Base-by-base conservation (phyloP, 2,797 vertebrate species). In the Gobionotothen gibberifrons region DNA sequence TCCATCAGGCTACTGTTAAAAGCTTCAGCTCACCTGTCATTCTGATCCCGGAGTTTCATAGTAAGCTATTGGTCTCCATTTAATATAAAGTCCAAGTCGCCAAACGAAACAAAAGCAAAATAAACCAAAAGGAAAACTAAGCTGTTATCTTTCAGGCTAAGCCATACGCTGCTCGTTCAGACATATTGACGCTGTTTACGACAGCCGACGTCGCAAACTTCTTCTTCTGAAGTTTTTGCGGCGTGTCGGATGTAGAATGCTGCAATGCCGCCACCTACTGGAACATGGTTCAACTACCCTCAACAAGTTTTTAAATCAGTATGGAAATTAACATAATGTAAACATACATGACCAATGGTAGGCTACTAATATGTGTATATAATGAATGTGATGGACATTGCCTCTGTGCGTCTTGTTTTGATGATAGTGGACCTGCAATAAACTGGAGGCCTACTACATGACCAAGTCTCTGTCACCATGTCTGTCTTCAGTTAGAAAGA, bases 21-120 rank as follows among this genome's bases (percentile, higher is more conserved):
- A 26, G 54, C 48, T 60, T 21, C 63, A 1, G 39, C 83, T 90
- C 78, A 95, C 95, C 95, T 93, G 89, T 95, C 94, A 95, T 91
- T 84, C 84, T 94, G 93, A 90, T 90, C 67, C 70, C 95, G 90
- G 76, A 92, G 93, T 94, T 95, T 96, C 95, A 95, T 94, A 84
- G 64, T 88, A 92, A 85, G 43, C 71, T 57, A 5, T 53, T n/a
- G 66, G 69, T 86, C 86, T 56, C 94, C 93, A 95, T 94, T 64
- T 82, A 89, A 74, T 15, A 63, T 69, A 68, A 60, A 7, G 47
- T 61, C 42, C 16, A 9, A 55, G 72, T 32, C 55, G 32, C 75
- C 61, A 59, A 83, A 49, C 44, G 10, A 81, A 87, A 85, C 8
- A 19, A 82, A 89, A 78, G 10, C 11, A 58, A 79, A 90, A 76